Percentiles rank a stretch among this genome's conserved stretches.
Evolutionary conservation across 2,113 vertebrate species (phyloP).

Genomic region (Chlorodrepanis virens): DNA sequence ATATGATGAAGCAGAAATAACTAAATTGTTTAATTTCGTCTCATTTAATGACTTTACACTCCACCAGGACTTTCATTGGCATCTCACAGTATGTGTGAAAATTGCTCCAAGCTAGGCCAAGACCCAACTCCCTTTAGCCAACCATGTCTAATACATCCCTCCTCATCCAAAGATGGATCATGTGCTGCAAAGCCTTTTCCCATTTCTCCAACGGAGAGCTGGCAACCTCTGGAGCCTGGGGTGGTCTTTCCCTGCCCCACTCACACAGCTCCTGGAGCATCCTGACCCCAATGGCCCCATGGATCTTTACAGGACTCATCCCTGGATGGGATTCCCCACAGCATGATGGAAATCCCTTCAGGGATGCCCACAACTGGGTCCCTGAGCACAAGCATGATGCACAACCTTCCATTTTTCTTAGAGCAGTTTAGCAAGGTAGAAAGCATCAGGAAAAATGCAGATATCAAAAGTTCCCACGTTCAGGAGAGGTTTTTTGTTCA

Average conservation of each 20-base stretch:
- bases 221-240: neutral
- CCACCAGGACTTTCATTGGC: slow-evolving; percentile 37
- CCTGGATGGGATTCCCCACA: neutral
- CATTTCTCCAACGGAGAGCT: neutral
- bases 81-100: slow-evolving; percentile 39
- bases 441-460: neutral
- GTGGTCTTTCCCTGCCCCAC: neutral
- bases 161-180: neutral
- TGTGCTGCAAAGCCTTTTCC: neutral
- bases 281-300: neutral
- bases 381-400: neutral
- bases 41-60: slow-evolving; percentile 51
- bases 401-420: neutral
- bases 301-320: neutral
- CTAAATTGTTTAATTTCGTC: slow-evolving; percentile 53
- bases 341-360: neutral
- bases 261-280: neutral
- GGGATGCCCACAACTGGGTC: neutral
- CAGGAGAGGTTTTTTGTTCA: neutral
- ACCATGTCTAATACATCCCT: neutral
- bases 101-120: slow-evolving; percentile 6
- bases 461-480: neutral
- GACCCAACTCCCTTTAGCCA: slow-evolving; percentile 38
- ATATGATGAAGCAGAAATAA: slow-evolving; percentile 69
- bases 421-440: neutral